These are phyloP conservation scores for Lycopodina hypogea DNA, from an alignment of 37 sponge, comb jelly and placozoan genomes.

Conservation along the genomic window DNA sequence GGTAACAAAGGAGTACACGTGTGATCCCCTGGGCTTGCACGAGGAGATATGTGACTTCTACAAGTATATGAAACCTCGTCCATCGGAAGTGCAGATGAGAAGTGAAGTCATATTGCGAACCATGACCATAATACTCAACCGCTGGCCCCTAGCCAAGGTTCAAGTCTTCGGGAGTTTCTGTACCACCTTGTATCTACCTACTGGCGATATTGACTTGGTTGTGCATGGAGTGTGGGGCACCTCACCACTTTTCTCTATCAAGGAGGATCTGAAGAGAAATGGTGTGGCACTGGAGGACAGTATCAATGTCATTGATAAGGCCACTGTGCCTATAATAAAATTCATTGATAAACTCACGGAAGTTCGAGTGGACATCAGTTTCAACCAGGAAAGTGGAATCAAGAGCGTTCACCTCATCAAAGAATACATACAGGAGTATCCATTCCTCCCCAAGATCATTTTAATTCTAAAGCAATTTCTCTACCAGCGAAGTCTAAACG, in stretches of 20 bases:
- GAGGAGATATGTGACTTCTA: conserved; percentile 94
- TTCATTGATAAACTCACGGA: conserved; percentile 78
- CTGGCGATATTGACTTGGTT: conserved; percentile 94
- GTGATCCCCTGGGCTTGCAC: conserved; percentile 83
- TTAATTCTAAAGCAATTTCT: conserved; percentile 95
- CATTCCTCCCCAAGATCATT: conserved; percentile 73
- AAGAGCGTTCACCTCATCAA: conserved; percentile 59
- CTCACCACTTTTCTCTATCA: conserved; percentile 69
- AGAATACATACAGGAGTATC: conserved; percentile 70
- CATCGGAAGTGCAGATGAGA: conserved; percentile 81
- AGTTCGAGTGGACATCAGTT: conserved; percentile 92
- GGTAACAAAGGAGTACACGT: conserved; percentile 78
- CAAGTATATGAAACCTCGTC: conserved; percentile 84
- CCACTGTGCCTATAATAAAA: conserved; percentile 88
- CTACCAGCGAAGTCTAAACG: conserved; percentile 82
- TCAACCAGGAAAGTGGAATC: conserved; percentile 74
- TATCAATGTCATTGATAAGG: conserved; percentile 85
- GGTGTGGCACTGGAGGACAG: conserved; percentile 70
- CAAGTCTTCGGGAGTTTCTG: conserved; percentile 86
- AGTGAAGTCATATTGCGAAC: conserved; percentile 63
- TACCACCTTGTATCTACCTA: conserved; percentile 87
- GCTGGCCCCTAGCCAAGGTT: conserved; percentile 83
- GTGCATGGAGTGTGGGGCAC: conserved; percentile 75
- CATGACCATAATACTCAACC: conserved; percentile 40
- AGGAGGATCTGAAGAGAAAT: conserved; percentile 52